Evolutionary conservation across 2,113 vertebrate genomes (phyloP).

Genomic region (Eublepharis macularius): DNA sequence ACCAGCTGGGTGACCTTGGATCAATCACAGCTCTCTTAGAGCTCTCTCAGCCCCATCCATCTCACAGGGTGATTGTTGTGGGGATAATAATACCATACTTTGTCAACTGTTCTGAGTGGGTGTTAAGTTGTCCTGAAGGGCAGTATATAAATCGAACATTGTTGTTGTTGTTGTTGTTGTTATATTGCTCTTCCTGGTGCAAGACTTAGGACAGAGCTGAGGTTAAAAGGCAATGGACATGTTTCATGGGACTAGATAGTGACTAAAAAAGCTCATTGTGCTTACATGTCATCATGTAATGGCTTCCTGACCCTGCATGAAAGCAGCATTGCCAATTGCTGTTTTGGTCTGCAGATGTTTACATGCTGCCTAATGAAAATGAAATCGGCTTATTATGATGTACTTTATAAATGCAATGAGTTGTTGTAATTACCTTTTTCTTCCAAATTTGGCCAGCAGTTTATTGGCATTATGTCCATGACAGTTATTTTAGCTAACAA

Average conservation of each 20-base stretch:
- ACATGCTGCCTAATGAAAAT: neutral
- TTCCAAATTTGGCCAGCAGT: neutral
- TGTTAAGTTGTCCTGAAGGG: no score
- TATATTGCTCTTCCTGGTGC: neutral
- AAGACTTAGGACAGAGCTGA: neutral
- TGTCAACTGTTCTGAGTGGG: no score
- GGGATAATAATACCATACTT: no score
- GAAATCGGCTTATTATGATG: neutral
- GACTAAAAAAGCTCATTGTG: neutral
- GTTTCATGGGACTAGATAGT: neutral
- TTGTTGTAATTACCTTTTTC: neutral
- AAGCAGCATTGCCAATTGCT: neutral
- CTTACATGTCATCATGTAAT: neutral
- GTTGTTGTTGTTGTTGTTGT: no score
- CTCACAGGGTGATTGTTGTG: no score
- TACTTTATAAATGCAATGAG: neutral
- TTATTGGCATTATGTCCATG: neutral
- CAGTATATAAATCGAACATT: no score
- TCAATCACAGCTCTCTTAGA: no score
- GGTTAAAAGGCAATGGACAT: neutral
- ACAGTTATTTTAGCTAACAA: neutral
- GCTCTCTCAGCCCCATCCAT: no score
- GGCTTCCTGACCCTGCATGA: neutral
- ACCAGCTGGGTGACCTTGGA: no score
- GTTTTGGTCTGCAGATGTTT: neutral